phyloP scores from a whole-genome alignment of 2,888 invertebrate genomes.

The Synanthedon formicaeformis region DNA sequence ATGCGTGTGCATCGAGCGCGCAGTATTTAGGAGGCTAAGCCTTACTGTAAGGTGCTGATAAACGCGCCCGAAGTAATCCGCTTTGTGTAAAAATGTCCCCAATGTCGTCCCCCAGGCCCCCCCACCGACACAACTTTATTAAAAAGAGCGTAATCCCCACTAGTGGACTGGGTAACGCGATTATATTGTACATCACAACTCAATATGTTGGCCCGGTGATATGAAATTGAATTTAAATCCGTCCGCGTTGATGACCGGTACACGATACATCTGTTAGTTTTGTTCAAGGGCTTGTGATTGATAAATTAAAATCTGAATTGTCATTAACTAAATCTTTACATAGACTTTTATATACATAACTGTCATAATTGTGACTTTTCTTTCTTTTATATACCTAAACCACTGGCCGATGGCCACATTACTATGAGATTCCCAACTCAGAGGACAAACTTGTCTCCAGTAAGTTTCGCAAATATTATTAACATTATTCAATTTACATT shows the following conservation, averaged over 20 bases:
- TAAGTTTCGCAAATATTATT: too few species aligned
- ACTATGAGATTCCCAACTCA: too few species aligned
- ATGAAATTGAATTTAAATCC: slow-evolving; percentile 65
- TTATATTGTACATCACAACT: slow-evolving; percentile 62
- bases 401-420: too few species aligned
- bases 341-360: too few species aligned
- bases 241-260: slow-evolving; percentile 32
- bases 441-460: too few species aligned
- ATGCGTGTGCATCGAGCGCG: slow-evolving; percentile 45
- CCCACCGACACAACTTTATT: slow-evolving; percentile 59
- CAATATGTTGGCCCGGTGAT: slow-evolving; percentile 49
- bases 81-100: slow-evolving; percentile 70
- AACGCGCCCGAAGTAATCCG: slow-evolving; percentile 65
- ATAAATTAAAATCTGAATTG: background rate
- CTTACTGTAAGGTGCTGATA: slow-evolving; percentile 67
- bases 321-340: too few species aligned
- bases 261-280: slow-evolving; percentile 4
- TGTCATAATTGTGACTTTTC: too few species aligned
- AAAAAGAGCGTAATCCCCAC: slow-evolving; percentile 67
- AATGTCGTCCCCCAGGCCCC: slow-evolving; percentile 33
- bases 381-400: too few species aligned
- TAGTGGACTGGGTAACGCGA: slow-evolving; percentile 66
- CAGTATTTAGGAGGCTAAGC: slow-evolving; percentile 63
- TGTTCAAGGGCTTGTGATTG: slow-evolving; percentile 4
- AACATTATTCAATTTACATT: too few species aligned